These are phyloP conservation scores for Acrocephalus scirpaceus DNA, from an alignment of 2,797 vertebrate species.

Conservation along the genomic window DNA sequence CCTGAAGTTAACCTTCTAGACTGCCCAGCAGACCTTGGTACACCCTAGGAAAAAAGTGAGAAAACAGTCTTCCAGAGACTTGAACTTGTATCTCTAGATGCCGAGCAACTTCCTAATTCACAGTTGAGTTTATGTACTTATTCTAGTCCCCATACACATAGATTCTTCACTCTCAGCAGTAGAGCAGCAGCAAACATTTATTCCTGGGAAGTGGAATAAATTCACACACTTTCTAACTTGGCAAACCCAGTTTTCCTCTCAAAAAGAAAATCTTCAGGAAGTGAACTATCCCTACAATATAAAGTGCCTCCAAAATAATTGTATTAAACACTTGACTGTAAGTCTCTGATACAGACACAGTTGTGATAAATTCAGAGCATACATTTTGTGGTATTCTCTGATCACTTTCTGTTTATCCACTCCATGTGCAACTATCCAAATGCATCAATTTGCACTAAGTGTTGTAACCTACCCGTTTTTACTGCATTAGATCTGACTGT, in stretches of 20 bases:
- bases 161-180: neutral
- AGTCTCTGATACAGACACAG: neutral
- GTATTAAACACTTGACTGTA: neutral
- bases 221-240: neutral
- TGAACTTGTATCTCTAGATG: neutral
- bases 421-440: neutral
- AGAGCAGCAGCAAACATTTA: neutral
- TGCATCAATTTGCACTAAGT: neutral
- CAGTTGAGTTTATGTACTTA: neutral
- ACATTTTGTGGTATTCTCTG: neutral
- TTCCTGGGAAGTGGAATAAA: neutral
- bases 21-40: neutral
- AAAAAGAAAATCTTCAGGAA: neutral
- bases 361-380: neutral
- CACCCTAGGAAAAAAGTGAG: neutral
- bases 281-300: neutral
- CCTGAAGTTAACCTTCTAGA: neutral
- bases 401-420: neutral
- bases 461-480: neutral
- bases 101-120: neutral
- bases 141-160: neutral
- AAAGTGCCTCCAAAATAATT: neutral
- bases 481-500: neutral
- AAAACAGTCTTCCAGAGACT: neutral
- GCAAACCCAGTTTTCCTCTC: neutral